phyloP scores from a whole-genome alignment of 2,113 vertebrate genomes.

The Misgurnus anguillicaudatus region DNA sequence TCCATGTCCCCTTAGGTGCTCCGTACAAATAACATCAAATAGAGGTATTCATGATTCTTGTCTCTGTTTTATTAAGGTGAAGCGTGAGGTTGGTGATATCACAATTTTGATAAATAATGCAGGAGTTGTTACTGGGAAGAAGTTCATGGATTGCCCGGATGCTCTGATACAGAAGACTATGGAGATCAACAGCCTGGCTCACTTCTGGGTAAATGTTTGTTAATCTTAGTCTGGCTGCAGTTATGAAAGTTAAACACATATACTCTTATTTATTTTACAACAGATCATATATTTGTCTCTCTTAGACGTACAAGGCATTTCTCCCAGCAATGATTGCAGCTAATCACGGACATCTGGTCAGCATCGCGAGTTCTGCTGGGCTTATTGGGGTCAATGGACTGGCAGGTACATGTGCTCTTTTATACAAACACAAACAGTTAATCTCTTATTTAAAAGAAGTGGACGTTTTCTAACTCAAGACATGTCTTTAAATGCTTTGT shows the following conservation, averaged over 20 bases:
- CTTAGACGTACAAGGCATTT: conserved; percentile 92
- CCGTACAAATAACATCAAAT: neutral
- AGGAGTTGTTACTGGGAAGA: conserved; percentile 84
- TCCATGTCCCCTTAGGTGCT: too few relatives aligned
- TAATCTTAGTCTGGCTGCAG: neutral
- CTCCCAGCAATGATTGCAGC: conserved; percentile 92
- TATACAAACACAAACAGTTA: neutral
- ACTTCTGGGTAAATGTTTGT: conserved; percentile 85
- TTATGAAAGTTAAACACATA: neutral
- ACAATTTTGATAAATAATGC: conserved; percentile 92
- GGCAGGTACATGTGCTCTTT: conserved; percentile 75
- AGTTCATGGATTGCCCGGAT: conserved; percentile 83
- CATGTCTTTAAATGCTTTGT: neutral
- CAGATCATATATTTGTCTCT: neutral
- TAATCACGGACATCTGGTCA: conserved; percentile 91
- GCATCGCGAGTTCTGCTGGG: conserved; percentile 87
- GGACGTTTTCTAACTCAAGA: neutral
- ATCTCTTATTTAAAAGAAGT: neutral
- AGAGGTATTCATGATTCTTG: neutral
- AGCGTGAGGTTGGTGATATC: conserved; percentile 89
- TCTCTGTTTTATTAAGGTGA: conserved; percentile 79
- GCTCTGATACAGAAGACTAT: conserved; percentile 84
- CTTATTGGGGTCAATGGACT: conserved; percentile 73
- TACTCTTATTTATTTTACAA: neutral
- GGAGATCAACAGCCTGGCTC: conserved; percentile 84